Base-by-base conservation (phyloP, 2,797 vertebrate genomes). In the Graptemys geographica region DNA sequence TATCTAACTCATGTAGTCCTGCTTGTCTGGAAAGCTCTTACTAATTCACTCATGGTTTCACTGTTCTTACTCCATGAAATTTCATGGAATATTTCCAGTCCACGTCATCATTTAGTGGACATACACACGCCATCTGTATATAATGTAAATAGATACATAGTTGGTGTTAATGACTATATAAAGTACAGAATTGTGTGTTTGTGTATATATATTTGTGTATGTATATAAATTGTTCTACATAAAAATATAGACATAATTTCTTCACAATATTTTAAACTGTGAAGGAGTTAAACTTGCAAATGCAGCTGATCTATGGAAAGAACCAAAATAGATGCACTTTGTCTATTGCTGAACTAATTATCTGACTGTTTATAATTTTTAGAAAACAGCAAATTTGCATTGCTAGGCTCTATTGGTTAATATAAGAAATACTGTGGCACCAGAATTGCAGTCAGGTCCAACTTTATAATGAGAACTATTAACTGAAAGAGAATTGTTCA, bases 251-350 rank as follows among this genome's bases (percentile, higher is more conserved):
- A 98, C 97, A 97, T 93, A 95, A 97, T 97, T 98, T 98, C 98
- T 98, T 98, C 98, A 97, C 98, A 98, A 98, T 98, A 98, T 98
- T 98, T 98, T 98, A 98, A 98, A 97, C 97, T 98, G 98, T 98
- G 98, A 97, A 98, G 98, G 97, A 98, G 96, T 98, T 97, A 98
- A 98, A 97, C 96, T 95, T 97, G 97, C 74, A 97, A 94, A 95
- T 97, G 97, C 97, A 96, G 89, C 97, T 95, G 96, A 97, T 97
- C 97, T 97, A 97, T 96, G 96, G 97, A 57, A 98, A 97, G 96
- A 98, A 97, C 94, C 96, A 97, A 95, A 62, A 97, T 96, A 97
- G 97, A 97, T 98, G 96, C 97, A 97, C 98, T 98, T 97, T 97
- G 97, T 94, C 90, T 97, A 94, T 97, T 97, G 94, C 95, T 97